A percentile compares a stretch with the other conserved stretches of the same genome.
These are phyloP conservation scores for Kryptolebias ocellatus DNA, from an alignment of 2,797 vertebrate species.

Conservation along the genomic window DNA sequence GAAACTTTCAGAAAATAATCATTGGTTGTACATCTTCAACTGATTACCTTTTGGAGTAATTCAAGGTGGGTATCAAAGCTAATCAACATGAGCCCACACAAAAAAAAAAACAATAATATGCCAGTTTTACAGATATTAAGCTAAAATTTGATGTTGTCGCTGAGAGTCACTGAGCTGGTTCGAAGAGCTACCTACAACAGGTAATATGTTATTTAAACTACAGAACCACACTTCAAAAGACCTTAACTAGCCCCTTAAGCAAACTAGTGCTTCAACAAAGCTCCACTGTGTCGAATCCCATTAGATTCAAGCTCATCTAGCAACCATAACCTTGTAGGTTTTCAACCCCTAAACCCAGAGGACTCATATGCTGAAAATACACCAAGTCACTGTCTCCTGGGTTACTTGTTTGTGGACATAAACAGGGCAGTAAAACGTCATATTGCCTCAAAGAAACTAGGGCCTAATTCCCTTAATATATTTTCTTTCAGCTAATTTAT, in stretches of 20 bases:
- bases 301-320: constrained; percentile 42
- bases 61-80: too few species aligned
- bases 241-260: too few species aligned
- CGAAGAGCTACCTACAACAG: too few species aligned
- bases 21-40: too few species aligned
- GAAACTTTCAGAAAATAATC: too few species aligned
- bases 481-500: constrained; percentile 38
- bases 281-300: constrained; percentile 32
- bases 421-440: constrained; percentile 31
- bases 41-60: too few species aligned
- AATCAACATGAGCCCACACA: too few species aligned
- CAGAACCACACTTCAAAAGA: constrained; percentile 23
- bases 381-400: constrained; percentile 24
- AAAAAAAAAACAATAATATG: too few species aligned
- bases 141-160: too few species aligned
- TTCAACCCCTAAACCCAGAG: constrained; percentile 37
- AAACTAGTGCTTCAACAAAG: constrained; percentile 47
- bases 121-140: too few species aligned
- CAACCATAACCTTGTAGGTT: constrained; percentile 59
- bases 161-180: too few species aligned
- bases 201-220: too few species aligned
- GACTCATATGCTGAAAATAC: constrained; percentile 58
- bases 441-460: constrained; percentile 40
- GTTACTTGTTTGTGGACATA: constrained; percentile 43
- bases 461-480: constrained; percentile 1